Base-by-base conservation (phyloP, 1,140 invertebrate genomes). In the Ips typographus region DNA sequence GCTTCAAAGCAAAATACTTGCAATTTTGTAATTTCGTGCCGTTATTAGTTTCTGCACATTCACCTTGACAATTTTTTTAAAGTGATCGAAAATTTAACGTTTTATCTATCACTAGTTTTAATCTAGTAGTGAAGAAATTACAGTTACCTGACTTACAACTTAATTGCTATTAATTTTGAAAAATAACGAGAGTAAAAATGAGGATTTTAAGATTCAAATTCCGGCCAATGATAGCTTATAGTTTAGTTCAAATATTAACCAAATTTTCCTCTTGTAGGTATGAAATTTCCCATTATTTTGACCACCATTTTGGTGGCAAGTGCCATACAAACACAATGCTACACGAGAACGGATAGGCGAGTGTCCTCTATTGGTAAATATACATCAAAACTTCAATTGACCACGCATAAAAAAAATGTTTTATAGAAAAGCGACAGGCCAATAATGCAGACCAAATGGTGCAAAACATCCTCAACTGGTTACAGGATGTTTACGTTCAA, bases 381-480 rank as follows among this genome's bases (percentile, higher is more conserved):
- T 47, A 47, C 4, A 5, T 47, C n/a, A 47, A 5, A 5, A 47
- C n/a, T n/a, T 47, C 4, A n/a, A n/a, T 47, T 5, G 44, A 47
- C 4, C 44, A 4, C 22, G 52, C 4, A 8, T 55, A 36, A 55
- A 55, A 55, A 55, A 55, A 37, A 37, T 36, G 5, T 55, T 55
- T 55, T 55, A 49, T 22, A 71, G 58, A 58, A 40, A 65, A 59
- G 56, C 53, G 52, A 65, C 67, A 69, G 39, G 53, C 60, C 68
- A 81, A 80, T 4, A 83, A 82, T 55, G 84, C 87, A 44, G 88
- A 90, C 77, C 84, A 88, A 76, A 89, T 89, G 88, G 88, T 89
- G 38, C 82, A 85, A 76, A 88, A 90, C 77, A 87, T 90, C 71
- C 82, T 90, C 22, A 85, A 89, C 69, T 90, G 89, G 89, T 85